phyloP scores from a whole-genome alignment of 2,888 invertebrate species.

The Xanthorhoe spadicearia region DNA sequence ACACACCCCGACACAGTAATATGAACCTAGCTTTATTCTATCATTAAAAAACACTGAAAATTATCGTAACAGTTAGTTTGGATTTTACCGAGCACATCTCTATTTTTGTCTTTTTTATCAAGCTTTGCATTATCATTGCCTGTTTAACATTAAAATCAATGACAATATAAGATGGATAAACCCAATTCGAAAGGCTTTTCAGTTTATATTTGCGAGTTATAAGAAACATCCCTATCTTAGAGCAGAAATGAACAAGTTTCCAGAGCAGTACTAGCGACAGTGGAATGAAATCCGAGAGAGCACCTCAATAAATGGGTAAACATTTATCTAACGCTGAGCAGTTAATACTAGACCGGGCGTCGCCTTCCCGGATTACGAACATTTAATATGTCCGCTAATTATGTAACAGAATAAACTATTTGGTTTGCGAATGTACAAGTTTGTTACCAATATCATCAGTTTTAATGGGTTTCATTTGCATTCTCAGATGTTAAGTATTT shows the following conservation, averaged over 20 bases:
- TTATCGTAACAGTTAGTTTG: too few species aligned
- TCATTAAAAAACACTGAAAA: too few species aligned
- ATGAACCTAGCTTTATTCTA: too few species aligned
- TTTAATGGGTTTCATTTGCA: constrained; percentile 2
- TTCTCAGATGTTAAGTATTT: background rate
- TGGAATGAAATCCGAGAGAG: constrained; percentile 56
- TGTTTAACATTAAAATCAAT: background rate
- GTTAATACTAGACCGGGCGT: constrained; percentile 56
- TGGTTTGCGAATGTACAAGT: constrained; percentile 18
- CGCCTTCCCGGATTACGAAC: constrained; percentile 44
- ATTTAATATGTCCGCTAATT: constrained; percentile 36
- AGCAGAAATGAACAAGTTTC: constrained; percentile 51
- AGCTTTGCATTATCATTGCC: too few species aligned
- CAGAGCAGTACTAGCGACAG: constrained; percentile 43
- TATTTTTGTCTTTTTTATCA: too few species aligned
- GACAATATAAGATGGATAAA: background rate
- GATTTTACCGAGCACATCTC: too few species aligned
- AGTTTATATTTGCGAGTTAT: constrained; percentile 8
- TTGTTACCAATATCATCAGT: constrained; percentile 6
- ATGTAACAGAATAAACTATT: constrained; percentile 29
- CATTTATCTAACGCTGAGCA: constrained; percentile 60
- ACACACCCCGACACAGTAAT: too few species aligned
- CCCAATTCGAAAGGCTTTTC: background rate
- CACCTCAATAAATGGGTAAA: constrained; percentile 60
- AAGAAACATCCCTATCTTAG: constrained; percentile 20